A percentile compares a stretch with the other conserved stretches of the same genome.
These are phyloP conservation scores for Steinernema carpocapsae DNA, from an alignment of 2,888 invertebrate species.

Conservation along the genomic window DNA sequence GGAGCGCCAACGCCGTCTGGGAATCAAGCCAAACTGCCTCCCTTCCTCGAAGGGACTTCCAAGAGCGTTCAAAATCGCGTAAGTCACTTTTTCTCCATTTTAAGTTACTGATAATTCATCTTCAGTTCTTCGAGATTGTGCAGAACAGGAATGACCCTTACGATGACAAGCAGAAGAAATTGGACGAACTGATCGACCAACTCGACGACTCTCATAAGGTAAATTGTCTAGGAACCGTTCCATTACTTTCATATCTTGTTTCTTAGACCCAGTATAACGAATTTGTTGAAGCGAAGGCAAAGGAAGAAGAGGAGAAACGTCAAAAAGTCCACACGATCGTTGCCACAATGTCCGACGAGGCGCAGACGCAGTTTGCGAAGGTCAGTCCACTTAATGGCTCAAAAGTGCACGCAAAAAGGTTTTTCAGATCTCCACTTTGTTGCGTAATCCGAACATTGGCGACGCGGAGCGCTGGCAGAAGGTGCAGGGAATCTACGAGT, in stretches of 20 bases:
- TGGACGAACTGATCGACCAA: conserved; percentile 45
- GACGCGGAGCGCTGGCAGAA: conserved; percentile 49
- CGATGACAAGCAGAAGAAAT: conserved; percentile 46
- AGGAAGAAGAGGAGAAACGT: conserved; percentile 45
- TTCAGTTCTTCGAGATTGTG: conserved; percentile 24
- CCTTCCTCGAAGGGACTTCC: conserved; percentile 20
- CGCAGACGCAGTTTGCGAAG: conserved; percentile 54
- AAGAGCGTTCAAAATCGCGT: conserved; percentile 13
- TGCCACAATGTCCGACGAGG: conserved; percentile 46
- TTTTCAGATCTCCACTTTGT: conserved; percentile 48
- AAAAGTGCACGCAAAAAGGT: not conserved
- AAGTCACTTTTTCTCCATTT: not conserved
- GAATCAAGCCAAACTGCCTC: conserved; percentile 18
- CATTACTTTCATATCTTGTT: not conserved
- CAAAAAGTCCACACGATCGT: conserved; percentile 49
- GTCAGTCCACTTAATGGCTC: conserved; percentile 12
- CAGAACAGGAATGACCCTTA: conserved; percentile 37
- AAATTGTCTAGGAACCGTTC: not conserved
- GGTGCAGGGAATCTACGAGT: conserved; percentile 10
- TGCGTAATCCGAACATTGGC: conserved; percentile 49
- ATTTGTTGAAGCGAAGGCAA: conserved; percentile 51
- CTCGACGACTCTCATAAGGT: conserved; percentile 48
- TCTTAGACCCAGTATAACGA: conserved; percentile 45
- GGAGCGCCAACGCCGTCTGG: not conserved
- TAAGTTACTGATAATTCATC: not conserved